Evolutionary conservation across 2,797 vertebrate genomes (phyloP), one percentile per base, ranked within the genome.

Genomic region (Hydrolagus colliei): DNA sequence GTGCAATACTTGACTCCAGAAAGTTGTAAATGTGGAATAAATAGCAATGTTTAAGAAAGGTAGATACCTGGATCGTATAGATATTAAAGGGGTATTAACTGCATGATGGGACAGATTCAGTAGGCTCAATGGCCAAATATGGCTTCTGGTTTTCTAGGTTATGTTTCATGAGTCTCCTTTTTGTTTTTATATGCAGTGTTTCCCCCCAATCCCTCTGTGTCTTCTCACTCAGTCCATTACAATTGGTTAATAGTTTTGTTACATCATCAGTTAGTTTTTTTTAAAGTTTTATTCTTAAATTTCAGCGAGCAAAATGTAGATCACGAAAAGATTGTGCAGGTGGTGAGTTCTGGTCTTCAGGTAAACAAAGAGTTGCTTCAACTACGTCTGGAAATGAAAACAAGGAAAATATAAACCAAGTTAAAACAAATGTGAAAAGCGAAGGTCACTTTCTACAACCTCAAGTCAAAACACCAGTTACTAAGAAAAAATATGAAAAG

Each of bases 341-440:
- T 87, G 90, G 89, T 86, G 89, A 90, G 73, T 86, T 90, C 85
- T 77, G 89, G 87, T 88, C 89, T 88, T 90, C 92, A 72, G 87
- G 89, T 85, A 90, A 88, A 82, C 91, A 91, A 73, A 89, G 87
- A 88, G 77, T 87, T 86, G 79, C 87, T 87, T 87, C 90, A 65
- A 91, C 89, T 87, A 89, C 90, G 86, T 86, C 61, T 63, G 92
- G 95, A 89, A 94, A 96, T 63, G 92, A 95, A 89, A 94, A 96
- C 92, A 96, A 97, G 93, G 96, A 97, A 88, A 97, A 98, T 86
- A 35, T 92, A 32, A 88, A 88, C 4, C 87, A 76, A 86, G 90
- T 90, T n/a, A 87, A 86, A 18, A 71, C 86, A 61, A 67, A 87
- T 86, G 87, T 89, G 75, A 93, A 91, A 87, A 91, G 91, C 0